Conservation (phyloP, 2,888 invertebrate genomes). For the Oxyteleia sp. region DNA sequence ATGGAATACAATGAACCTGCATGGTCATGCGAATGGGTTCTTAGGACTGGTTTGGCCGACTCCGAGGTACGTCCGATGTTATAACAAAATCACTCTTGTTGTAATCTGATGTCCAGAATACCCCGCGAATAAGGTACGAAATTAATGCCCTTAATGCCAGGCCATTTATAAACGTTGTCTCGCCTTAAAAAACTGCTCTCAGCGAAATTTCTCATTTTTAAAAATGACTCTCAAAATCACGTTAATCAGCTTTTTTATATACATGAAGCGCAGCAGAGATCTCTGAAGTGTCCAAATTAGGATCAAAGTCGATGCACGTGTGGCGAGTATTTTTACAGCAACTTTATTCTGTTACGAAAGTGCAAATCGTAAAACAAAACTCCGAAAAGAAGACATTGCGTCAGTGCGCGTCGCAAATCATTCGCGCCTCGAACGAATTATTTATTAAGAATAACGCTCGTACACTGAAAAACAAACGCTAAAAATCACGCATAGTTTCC, state of each 20-base stretch:
- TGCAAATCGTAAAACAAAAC: constrained; percentile 29
- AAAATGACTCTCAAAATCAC: background rate
- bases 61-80: constrained; percentile 63
- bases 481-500: background rate
- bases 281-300: constrained; percentile 37
- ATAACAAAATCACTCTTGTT: constrained; percentile 67
- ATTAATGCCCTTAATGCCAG: constrained; percentile 2
- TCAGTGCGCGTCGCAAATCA: constrained; percentile 11
- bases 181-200: background rate
- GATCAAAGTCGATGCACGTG: constrained; percentile 22
- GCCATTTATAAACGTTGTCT: constrained; percentile 5
- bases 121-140: constrained; percentile 24
- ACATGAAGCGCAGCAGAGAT: background rate
- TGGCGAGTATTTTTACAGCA: constrained; percentile 15
- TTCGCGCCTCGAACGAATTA: constrained; percentile 18
- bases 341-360: constrained; percentile 51
- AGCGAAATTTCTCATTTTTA: background rate
- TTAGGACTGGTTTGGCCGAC: constrained; percentile 71
- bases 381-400: constrained; percentile 17
- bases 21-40: constrained; percentile 69
- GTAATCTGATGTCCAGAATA: constrained; percentile 49
- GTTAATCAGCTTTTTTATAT: background rate
- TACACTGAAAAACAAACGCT: background rate
- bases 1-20: constrained; percentile 70
- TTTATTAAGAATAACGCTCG: constrained; percentile 2